These are phyloP conservation scores for Batillaria attramentaria DNA, from an alignment of 1,140 invertebrate genomes.

Conservation along the genomic window DNA sequence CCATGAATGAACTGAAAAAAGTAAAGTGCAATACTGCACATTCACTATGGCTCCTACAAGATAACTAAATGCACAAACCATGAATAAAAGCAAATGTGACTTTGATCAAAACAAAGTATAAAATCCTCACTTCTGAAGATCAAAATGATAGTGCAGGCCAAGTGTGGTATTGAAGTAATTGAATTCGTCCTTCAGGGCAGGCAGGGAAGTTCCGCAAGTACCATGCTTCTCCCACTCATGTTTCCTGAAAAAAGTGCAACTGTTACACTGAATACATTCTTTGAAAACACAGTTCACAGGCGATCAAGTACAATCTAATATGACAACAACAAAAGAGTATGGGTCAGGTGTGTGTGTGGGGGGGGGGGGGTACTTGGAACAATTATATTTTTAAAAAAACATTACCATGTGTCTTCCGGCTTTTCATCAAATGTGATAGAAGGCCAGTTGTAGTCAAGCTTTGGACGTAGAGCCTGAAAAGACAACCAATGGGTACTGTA, in stretches of 20 bases:
- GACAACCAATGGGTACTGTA: too few species aligned
- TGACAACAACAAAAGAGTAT: too few species aligned
- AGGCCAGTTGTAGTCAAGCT: background rate
- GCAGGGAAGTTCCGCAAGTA: slow-evolving; percentile 10
- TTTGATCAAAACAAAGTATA: background rate
- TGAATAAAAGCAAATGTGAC: background rate
- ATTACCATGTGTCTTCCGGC: background rate
- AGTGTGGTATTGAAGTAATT: slow-evolving; percentile 22
- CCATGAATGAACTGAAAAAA: too few species aligned
- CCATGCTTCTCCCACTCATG: slow-evolving; percentile 32
- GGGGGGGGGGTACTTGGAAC: too few species aligned
- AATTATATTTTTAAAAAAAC: background rate
- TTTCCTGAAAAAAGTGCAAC: background rate
- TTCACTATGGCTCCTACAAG: background rate
- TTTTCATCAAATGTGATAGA: background rate
- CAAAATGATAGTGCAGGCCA: slow-evolving; percentile 5
- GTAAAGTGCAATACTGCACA: background rate
- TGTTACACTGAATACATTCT: too few species aligned
- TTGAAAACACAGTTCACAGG: too few species aligned
- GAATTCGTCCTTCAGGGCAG: slow-evolving; percentile 19
- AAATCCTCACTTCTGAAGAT: background rate
- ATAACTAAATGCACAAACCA: background rate
- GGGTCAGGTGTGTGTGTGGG: too few species aligned
- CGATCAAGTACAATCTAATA: too few species aligned
- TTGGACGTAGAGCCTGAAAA: background rate